These are phyloP conservation scores for Lasioglossum figueresi DNA, from an alignment of 2,888 invertebrate genomes.

Conservation along the genomic window DNA sequence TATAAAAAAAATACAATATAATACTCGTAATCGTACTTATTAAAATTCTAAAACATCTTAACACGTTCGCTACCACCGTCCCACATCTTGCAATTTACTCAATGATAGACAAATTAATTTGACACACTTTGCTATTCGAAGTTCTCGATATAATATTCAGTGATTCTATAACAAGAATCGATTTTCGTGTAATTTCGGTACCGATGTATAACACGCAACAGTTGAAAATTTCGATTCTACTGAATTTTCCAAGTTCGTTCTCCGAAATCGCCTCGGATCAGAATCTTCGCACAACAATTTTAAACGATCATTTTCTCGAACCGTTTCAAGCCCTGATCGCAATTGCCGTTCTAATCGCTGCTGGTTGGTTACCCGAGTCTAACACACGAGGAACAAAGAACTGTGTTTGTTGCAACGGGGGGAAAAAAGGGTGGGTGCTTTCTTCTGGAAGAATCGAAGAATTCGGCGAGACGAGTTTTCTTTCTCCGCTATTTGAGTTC, in stretches of 20 bases:
- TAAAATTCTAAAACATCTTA: too few relatives aligned
- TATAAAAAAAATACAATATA: neutral
- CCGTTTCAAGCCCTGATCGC: neutral
- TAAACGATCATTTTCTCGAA: neutral
- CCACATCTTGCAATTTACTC: too few relatives aligned
- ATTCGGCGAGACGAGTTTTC: neutral
- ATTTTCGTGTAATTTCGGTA: too few relatives aligned
- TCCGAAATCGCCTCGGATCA: neutral
- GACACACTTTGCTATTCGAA: too few relatives aligned
- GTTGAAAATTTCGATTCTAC: neutral
- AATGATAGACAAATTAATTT: too few relatives aligned
- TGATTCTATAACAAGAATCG: too few relatives aligned
- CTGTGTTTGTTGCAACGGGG: slow-evolving; percentile 81
- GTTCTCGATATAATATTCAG: too few relatives aligned
- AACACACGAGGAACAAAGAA: slow-evolving; percentile 70
- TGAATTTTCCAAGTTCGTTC: neutral
- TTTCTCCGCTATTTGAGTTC: neutral
- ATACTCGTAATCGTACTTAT: neutral
- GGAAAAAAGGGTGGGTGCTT: slow-evolving; percentile 18
- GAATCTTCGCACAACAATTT: neutral
- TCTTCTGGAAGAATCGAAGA: neutral
- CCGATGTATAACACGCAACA: too few relatives aligned
- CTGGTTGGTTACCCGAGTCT: slow-evolving; percentile 60
- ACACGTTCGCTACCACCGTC: too few relatives aligned
- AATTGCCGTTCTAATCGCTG: slow-evolving; percentile 59